Conservation (phyloP, 1,140 invertebrate species). For the Drosophila biarmipes region DNA sequence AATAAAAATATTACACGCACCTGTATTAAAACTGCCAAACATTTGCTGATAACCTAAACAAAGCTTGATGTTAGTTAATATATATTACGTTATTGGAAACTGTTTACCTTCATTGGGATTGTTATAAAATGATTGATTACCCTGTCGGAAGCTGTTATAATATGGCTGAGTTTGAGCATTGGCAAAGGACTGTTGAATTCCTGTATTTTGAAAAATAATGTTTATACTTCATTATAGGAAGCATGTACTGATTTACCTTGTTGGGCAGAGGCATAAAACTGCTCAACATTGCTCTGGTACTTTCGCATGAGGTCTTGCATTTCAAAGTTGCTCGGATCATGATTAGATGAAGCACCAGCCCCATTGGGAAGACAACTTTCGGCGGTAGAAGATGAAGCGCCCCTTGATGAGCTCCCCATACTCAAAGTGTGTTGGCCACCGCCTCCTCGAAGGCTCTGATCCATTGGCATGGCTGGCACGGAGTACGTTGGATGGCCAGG, state of each 20-base stretch:
- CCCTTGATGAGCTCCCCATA: neutral
- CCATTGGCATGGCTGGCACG: conserved; percentile 8
- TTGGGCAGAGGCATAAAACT: conserved; percentile 22
- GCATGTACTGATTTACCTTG: conserved; percentile 1
- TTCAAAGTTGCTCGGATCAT: neutral
- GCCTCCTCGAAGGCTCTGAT: neutral
- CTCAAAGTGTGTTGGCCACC: neutral
- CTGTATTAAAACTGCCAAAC: conserved; percentile 4
- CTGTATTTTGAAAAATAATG: neutral
- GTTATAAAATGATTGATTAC: neutral
- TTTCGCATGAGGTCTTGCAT: conserved; percentile 26
- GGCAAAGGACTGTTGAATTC: conserved; percentile 7
- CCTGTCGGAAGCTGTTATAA: neutral
- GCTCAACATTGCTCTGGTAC: conserved; percentile 27
- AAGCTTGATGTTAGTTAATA: too few relatives aligned
- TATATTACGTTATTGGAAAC: neutral
- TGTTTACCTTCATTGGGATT: conserved; percentile 11
- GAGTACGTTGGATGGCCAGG: neutral
- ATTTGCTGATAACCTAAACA: neutral
- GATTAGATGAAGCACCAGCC: neutral
- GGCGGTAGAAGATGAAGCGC: neutral
- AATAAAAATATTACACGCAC: neutral
- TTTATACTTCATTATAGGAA: too few relatives aligned
- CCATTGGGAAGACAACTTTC: neutral
- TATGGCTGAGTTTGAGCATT: conserved; percentile 1